A percentile compares a stretch with the other conserved stretches of the same genome.
phyloP scores from a whole-genome alignment of 2,113 vertebrate species.

The Bos indicus region DNA sequence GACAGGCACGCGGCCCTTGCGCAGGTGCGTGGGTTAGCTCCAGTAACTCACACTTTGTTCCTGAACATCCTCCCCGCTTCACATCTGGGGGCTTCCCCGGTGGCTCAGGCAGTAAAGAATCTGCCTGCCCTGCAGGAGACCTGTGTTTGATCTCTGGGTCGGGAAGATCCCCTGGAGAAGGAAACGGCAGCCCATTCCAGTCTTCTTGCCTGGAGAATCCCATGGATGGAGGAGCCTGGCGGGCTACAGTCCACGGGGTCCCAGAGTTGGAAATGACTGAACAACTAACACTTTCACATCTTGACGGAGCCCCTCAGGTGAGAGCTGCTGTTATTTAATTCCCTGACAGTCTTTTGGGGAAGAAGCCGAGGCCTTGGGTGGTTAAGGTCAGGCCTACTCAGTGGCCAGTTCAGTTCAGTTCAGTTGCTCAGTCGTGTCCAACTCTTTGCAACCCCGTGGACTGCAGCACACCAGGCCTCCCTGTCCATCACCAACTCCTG shows the following conservation, averaged over 20 bases:
- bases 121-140: not conserved
- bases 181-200: not conserved
- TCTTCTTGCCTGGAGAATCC: not conserved
- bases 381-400: not conserved
- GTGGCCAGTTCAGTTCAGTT: not conserved
- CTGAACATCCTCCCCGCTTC: not conserved
- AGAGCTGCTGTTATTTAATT: not conserved
- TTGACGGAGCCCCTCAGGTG: not conserved
- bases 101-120: not conserved
- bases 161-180: not conserved
- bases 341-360: not conserved
- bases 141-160: not conserved
- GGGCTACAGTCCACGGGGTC: not conserved
- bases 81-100: not conserved
- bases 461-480: not conserved
- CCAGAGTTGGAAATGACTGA: not conserved
- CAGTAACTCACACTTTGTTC: not conserved
- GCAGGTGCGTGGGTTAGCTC: rapidly evolving
- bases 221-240: not conserved
- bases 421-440: not conserved
- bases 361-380: not conserved
- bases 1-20: not conserved
- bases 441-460: not conserved
- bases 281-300: not conserved
- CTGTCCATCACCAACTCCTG: not conserved